Conservation (phyloP, 2,888 invertebrate species). For the Eumacrocentrus americanus region DNA sequence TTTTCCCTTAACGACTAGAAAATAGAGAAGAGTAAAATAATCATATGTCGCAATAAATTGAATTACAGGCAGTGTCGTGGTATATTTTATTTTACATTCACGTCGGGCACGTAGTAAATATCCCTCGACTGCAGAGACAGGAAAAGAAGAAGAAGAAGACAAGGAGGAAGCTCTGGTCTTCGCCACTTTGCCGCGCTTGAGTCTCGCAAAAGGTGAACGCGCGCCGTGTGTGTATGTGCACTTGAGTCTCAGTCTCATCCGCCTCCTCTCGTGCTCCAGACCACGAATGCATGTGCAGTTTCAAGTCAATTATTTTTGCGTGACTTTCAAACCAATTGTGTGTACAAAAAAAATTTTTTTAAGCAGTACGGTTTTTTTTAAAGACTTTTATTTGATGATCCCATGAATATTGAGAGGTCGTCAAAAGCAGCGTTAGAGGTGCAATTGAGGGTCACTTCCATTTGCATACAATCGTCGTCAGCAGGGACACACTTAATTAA, state of each 20-base stretch:
- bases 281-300: slow-evolving; percentile 32
- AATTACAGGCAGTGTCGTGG: too few relatives aligned
- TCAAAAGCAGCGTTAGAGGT: too few relatives aligned
- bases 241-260: slow-evolving; percentile 44
- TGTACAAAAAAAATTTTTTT: too few relatives aligned
- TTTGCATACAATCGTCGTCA: background rate
- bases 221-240: slow-evolving; percentile 37
- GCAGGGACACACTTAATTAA: too few relatives aligned
- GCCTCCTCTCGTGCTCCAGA: slow-evolving; percentile 46
- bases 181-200: slow-evolving; percentile 14
- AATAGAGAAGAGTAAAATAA: too few relatives aligned
- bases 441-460: background rate
- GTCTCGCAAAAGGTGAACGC: slow-evolving; percentile 49
- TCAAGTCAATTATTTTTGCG: slow-evolving; percentile 1
- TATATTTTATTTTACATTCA: too few relatives aligned
- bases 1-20: background rate
- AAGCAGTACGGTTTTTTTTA: too few relatives aligned
- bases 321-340: background rate
- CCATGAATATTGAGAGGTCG: background rate
- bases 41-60: too few relatives aligned
- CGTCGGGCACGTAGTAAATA: slow-evolving; percentile 4
- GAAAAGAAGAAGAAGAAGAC: slow-evolving; percentile 7
- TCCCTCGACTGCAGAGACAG: background rate
- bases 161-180: slow-evolving; percentile 5
- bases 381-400: too few relatives aligned